Base-by-base conservation (phyloP, 2,888 invertebrate genomes). In the Rotaria sp. region DNA sequence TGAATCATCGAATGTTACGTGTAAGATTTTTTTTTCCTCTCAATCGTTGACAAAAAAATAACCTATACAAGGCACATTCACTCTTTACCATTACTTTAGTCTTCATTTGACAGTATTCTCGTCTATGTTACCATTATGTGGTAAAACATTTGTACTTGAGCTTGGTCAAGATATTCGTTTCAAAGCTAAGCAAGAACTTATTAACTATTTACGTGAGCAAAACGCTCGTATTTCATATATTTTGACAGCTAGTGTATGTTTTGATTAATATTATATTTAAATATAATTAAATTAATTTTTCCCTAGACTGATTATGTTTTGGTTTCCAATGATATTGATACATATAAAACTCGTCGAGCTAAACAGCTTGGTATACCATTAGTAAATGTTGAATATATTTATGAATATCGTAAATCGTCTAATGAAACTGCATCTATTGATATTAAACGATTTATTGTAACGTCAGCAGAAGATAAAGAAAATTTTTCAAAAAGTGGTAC, bases 281-380 rank as follows among this genome's bases (percentile, higher is more conserved):
- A 24, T 52, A 1, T 11, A n/a, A 15, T 45, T n/a, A 13, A 45
- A 41, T n/a, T 45, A 2, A 45, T 80, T 18, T 26, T n/a, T 45
- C 5, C n/a, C 45, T 80, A 80, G 80, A 45, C 80, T 11, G 80
- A 80, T 80, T 80, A 80, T 45, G 80, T 45, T 26, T 80, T 80
- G 45, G 80, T 80, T 45, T 45, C 41, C 1, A 26, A 45, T 45
- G 80, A 80, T 80, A 21, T 45, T 26, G 80, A 80, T n/a, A 80
- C 80, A 18, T 80, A 80, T 80, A 80, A 80, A 80, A 45, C 45
- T 45, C 80, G 80, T 45, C 80, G 80, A 80, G 80, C 80, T 1
- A 80, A 45, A n/a, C 80, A 80, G n/a, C 45, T 80, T 10, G 80
- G 80, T 13, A 80, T 80, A 45, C 80, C 80, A 15, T 45, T 80